These are phyloP conservation scores for Siniperca undulata DNA, from an alignment of 2,797 vertebrate species.

Conservation along the genomic window DNA sequence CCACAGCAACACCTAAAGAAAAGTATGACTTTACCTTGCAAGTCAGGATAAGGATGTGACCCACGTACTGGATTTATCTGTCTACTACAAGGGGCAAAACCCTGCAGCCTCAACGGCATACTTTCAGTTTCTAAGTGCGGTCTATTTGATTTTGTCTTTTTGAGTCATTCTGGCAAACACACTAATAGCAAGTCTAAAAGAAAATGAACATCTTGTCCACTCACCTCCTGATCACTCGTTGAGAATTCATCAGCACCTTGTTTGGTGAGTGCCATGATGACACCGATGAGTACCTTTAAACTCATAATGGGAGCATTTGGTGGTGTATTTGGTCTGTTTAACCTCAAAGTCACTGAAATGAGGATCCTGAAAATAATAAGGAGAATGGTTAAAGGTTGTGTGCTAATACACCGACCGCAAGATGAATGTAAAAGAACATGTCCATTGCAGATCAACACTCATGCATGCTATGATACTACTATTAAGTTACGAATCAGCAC, in stretches of 20 bases:
- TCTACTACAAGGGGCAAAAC: not conserved
- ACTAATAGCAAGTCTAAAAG: not conserved
- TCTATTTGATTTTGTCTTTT: not conserved
- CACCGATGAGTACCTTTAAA: conserved; percentile 91
- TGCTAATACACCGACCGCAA: not conserved
- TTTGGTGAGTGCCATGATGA: conserved; percentile 93
- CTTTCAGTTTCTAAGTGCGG: not conserved
- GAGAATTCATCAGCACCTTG: conserved; percentile 87
- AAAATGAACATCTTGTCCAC: conserved; percentile 75
- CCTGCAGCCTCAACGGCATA: not conserved
- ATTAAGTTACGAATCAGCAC: not conserved
- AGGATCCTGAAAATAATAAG: conserved; percentile 83
- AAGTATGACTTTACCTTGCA: not conserved
- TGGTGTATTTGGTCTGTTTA: conserved; percentile 92
- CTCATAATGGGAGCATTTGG: conserved; percentile 83
- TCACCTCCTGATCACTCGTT: conserved; percentile 87
- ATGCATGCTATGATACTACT: not conserved
- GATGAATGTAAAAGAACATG: not conserved
- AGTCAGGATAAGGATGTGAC: conserved; percentile 11
- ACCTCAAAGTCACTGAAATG: conserved; percentile 94
- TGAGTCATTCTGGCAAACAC: not conserved
- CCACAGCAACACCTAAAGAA: conserved; percentile 91
- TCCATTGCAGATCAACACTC: not conserved
- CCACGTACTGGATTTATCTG: conserved; percentile 10
- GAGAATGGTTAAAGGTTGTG: not conserved